These are phyloP conservation scores for Cosmia trapezina DNA, from an alignment of 2,888 invertebrate species.

Conservation along the genomic window DNA sequence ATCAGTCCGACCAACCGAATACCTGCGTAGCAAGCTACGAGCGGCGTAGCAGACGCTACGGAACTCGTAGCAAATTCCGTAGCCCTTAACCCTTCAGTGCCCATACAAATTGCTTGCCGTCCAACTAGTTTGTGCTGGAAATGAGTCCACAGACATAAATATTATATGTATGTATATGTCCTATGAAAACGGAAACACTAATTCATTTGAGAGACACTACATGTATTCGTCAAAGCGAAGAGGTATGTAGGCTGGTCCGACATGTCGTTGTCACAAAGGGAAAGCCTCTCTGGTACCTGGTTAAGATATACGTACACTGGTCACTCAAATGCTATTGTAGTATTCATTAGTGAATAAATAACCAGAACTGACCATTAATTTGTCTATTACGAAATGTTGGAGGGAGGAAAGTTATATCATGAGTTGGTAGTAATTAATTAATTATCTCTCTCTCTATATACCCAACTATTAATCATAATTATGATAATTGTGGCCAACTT, in stretches of 20 bases:
- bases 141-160: not conserved
- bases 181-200: not conserved
- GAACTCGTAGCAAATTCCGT: slow-evolving; percentile 19
- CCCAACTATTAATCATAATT: slow-evolving; percentile 7
- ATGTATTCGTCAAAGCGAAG: slow-evolving; percentile 1
- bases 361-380: not conserved
- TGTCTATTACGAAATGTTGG: slow-evolving; percentile 1
- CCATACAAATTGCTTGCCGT: not conserved
- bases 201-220: not conserved
- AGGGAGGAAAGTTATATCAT: not conserved
- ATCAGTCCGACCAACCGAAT: not conserved
- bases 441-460: not conserved
- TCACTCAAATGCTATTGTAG: not conserved
- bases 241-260: not conserved
- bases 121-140: not conserved
- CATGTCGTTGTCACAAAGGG: not conserved
- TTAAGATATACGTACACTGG: not conserved
- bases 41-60: slow-evolving; percentile 38
- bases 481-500: slow-evolving; percentile 9
- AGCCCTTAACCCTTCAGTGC: not conserved
- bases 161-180: not conserved
- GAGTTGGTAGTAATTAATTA: slow-evolving; percentile 11
- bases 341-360: not conserved
- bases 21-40: slow-evolving; percentile 3
- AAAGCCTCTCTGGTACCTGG: not conserved